phyloP scores from a whole-genome alignment of 2,797 vertebrate species.

The Mionectes olivaceus region DNA sequence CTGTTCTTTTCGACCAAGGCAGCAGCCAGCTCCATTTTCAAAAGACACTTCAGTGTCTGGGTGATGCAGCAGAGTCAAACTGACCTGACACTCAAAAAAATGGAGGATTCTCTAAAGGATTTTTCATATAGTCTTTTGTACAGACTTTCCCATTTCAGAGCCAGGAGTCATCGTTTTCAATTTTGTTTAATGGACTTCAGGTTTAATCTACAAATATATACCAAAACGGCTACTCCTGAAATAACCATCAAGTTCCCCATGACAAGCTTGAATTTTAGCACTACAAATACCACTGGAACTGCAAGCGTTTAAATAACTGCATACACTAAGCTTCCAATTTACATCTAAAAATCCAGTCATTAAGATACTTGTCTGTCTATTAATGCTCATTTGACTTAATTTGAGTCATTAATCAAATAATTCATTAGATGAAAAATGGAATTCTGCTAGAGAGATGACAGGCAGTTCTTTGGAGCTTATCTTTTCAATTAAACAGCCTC shows the following conservation, averaged over 20 bases:
- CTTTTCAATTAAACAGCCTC: background rate
- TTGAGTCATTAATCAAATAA: background rate
- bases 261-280: background rate
- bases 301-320: background rate
- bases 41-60: background rate
- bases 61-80: background rate
- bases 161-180: background rate
- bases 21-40: background rate
- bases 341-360: background rate
- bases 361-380: background rate
- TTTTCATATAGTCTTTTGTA: background rate
- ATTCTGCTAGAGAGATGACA: background rate
- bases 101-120: background rate
- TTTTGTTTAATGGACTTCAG: background rate
- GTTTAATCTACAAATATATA: background rate
- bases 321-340: background rate
- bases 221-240: background rate
- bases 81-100: background rate
- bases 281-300: background rate
- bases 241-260: background rate
- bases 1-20: background rate
- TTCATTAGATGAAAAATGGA: background rate
- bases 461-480: background rate
- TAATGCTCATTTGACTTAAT: background rate
- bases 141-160: background rate